phyloP scores from a whole-genome alignment of 2,888 invertebrate genomes.

The Nebria salina region DNA sequence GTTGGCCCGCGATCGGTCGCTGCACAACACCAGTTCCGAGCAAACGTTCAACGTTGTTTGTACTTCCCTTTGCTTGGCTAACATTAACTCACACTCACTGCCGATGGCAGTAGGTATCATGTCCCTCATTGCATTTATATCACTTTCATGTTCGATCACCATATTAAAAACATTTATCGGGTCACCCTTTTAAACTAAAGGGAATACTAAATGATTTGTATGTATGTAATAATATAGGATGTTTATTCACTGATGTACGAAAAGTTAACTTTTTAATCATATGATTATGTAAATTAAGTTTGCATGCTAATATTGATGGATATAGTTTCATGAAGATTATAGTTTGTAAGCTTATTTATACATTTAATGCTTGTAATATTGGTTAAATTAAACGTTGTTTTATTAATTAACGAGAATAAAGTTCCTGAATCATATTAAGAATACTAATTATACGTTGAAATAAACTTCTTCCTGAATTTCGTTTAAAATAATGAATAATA shows the following conservation, averaged over 20 bases:
- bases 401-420: too few relatives aligned
- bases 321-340: too few relatives aligned
- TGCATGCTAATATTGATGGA: too few relatives aligned
- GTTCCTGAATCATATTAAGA: too few relatives aligned
- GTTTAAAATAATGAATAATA: too few relatives aligned
- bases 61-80: conserved; percentile 8
- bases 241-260: not conserved
- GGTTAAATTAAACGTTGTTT: too few relatives aligned
- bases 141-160: conserved; percentile 33
- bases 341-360: too few relatives aligned
- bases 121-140: conserved; percentile 28
- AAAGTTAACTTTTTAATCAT: not conserved
- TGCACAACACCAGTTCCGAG: not conserved
- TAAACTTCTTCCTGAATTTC: too few relatives aligned
- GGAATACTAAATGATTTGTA: not conserved
- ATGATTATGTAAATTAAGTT: too few relatives aligned
- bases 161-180: conserved; percentile 43
- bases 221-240: not conserved
- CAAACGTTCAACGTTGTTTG: not conserved
- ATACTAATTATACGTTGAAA: too few relatives aligned
- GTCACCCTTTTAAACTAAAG: not conserved
- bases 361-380: too few relatives aligned
- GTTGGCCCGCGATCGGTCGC: conserved; percentile 5
- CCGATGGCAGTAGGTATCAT: conserved; percentile 17
- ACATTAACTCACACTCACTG: not conserved